Percentiles rank a stretch among this genome's conserved stretches.
Evolutionary conservation across 2,113 vertebrate genomes (phyloP).

Genomic region (Proterorhinus semilunaris): DNA sequence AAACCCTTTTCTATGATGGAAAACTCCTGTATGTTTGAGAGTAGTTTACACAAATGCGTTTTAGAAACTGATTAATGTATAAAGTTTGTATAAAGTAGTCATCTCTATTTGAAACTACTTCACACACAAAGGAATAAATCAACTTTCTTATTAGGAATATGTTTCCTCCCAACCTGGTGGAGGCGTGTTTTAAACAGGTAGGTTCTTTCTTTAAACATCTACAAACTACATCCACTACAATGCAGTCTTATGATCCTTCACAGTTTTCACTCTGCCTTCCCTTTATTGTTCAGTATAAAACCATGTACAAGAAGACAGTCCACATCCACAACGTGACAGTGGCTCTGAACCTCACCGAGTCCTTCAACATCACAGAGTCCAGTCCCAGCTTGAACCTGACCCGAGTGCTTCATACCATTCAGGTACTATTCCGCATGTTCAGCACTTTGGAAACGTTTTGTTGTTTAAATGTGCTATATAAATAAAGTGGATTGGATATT

Average conservation of each 20-base stretch:
- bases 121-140: too few relatives aligned
- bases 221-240: not conserved
- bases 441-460: too few relatives aligned
- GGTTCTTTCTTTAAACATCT: slow-evolving; percentile 27
- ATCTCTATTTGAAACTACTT: not conserved
- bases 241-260: not conserved
- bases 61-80: not conserved
- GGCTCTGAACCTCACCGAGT: slow-evolving; percentile 60
- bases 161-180: slow-evolving; percentile 95
- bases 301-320: slow-evolving; percentile 82
- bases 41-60: not conserved
- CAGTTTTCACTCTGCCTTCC: not conserved
- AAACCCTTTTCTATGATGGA: not conserved
- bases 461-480: too few relatives aligned
- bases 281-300: slow-evolving; percentile 88
- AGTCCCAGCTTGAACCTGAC: slow-evolving; percentile 79
- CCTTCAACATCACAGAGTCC: slow-evolving; percentile 58
- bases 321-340: slow-evolving; percentile 77
- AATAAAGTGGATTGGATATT: too few relatives aligned
- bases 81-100: not conserved
- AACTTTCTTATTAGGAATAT: slow-evolving; percentile 84
- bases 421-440: slow-evolving; percentile 55
- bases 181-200: slow-evolving; percentile 99
- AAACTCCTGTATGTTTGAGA: not conserved
- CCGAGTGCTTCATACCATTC: slow-evolving; percentile 79